phyloP scores from a whole-genome alignment of 2,888 invertebrate species.

The Physocephala rufipes region DNA sequence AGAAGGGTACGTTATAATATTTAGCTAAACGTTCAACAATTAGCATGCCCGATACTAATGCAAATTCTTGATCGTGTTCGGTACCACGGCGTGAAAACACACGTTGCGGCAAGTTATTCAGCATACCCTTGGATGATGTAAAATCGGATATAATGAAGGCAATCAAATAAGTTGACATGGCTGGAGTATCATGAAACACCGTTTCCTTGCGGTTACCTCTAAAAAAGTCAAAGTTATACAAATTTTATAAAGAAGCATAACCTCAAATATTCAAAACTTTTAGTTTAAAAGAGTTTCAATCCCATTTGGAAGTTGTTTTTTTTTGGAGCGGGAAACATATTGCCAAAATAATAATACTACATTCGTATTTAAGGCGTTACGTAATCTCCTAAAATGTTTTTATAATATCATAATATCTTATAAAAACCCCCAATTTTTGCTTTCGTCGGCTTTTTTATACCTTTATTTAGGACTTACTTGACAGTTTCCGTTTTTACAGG shows the following conservation, averaged over 20 bases:
- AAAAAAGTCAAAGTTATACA: neutral
- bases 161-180: constrained; percentile 82
- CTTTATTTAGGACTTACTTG: constrained; percentile 44
- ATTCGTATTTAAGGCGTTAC: no score
- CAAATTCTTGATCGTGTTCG: constrained; percentile 70
- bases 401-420: no score
- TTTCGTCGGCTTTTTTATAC: neutral
- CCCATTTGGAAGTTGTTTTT: no score
- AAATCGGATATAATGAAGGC: constrained; percentile 80
- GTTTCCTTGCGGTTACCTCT: constrained; percentile 46
- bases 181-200: constrained; percentile 65
- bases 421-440: no score
- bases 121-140: constrained; percentile 50
- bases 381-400: no score
- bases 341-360: no score
- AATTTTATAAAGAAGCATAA: neutral
- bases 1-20: constrained; percentile 78
- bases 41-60: constrained; percentile 76
- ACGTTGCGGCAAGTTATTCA: constrained; percentile 53
- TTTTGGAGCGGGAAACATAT: no score
- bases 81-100: constrained; percentile 59
- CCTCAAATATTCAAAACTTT: neutral
- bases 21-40: constrained; percentile 75
- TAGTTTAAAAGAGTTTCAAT: no score
- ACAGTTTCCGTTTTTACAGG: constrained; percentile 46